Evolutionary conservation across 1,140 invertebrate species (phyloP).

Genomic region (Drosophila pruinosa): DNA sequence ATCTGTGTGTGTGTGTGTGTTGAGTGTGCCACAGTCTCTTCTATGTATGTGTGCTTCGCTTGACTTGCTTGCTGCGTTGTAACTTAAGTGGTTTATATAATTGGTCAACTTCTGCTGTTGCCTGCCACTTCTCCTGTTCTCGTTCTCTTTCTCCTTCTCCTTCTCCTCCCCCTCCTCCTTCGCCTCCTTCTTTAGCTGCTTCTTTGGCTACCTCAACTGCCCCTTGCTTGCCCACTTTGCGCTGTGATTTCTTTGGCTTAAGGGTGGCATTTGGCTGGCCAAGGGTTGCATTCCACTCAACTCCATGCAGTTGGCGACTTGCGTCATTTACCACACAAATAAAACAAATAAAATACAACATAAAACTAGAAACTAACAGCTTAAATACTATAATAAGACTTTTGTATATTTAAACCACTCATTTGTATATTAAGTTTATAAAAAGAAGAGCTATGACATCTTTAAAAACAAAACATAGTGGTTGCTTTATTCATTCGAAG

Average conservation of each 20-base stretch:
- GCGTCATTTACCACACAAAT: background rate
- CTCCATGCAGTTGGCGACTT: background rate
- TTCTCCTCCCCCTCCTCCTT: background rate
- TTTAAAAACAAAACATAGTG: too few species aligned
- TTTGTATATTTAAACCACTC: too few species aligned
- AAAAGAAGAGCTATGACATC: too few species aligned
- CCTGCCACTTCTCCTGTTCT: background rate
- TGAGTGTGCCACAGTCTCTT: background rate
- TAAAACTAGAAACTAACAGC: background rate
- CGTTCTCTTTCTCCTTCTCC: background rate
- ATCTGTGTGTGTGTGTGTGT: slow-evolving; percentile 15
- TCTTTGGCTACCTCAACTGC: background rate
- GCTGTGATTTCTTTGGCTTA: slow-evolving; percentile 27
- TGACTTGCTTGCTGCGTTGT: slow-evolving; percentile 41
- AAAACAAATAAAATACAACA: background rate
- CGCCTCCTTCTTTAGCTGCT: slow-evolving; percentile 11
- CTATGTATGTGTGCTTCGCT: slow-evolving; percentile 23
- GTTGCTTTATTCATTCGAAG: too few species aligned
- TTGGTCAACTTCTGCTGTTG: slow-evolving; percentile 66
- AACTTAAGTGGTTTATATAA: slow-evolving; percentile 73
- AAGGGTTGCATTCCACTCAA: slow-evolving; percentile 24
- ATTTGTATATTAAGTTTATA: too few species aligned
- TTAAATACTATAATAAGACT: too few species aligned
- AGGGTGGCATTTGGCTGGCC: slow-evolving; percentile 24
- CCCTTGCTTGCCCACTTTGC: background rate